phyloP scores from a whole-genome alignment of 2,797 vertebrate genomes.

The Podarcis lilfordi region DNA sequence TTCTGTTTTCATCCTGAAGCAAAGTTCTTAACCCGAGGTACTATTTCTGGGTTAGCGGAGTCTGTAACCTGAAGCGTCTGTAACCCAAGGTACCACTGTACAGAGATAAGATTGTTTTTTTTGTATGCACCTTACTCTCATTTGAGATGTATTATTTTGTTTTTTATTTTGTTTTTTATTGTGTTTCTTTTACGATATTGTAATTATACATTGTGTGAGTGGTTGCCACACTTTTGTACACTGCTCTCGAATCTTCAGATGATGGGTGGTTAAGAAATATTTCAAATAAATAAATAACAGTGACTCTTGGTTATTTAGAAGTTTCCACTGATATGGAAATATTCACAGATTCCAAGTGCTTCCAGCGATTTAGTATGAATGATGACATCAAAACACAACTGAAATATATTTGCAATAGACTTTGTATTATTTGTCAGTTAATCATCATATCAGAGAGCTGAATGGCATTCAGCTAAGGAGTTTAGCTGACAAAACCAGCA shows the following conservation, averaged over 20 bases:
- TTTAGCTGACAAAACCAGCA: neutral
- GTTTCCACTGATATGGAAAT: neutral
- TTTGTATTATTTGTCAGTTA: slow-evolving; percentile 8
- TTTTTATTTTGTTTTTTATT: too few species aligned
- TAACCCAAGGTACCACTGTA: too few species aligned
- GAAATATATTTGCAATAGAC: slow-evolving; percentile 1
- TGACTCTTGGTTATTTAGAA: slow-evolving; percentile 31
- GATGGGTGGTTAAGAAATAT: too few species aligned
- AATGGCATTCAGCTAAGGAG: neutral
- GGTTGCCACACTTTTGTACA: too few species aligned
- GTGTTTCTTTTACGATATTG: too few species aligned
- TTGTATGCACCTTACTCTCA: neutral
- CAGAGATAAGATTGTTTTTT: neutral
- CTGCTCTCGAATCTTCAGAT: too few species aligned
- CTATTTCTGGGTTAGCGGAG: too few species aligned
- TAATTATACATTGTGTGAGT: too few species aligned
- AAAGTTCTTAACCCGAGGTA: too few species aligned
- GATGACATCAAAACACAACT: neutral
- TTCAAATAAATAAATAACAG: too few species aligned
- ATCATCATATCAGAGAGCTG: neutral
- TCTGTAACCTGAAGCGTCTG: too few species aligned
- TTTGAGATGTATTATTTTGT: neutral
- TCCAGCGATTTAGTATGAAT: slow-evolving; percentile 19
- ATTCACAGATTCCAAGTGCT: neutral
- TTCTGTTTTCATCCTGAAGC: too few species aligned